Conservation (phyloP, 2,888 invertebrate species). For the Fabriciana adippe region DNA sequence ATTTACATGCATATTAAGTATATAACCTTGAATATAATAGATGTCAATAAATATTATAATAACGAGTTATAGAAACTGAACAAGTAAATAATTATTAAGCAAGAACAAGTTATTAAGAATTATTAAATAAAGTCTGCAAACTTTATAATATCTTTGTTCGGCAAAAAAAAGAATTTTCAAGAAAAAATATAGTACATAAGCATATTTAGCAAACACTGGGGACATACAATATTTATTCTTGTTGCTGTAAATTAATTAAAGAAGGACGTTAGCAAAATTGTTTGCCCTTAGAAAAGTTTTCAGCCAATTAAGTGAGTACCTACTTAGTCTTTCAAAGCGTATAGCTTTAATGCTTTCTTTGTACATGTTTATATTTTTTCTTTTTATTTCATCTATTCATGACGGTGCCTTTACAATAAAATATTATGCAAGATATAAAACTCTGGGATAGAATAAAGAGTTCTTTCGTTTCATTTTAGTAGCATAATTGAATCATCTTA, state of each 20-base stretch:
- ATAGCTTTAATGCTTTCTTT: slow-evolving; percentile 16
- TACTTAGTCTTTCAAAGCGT: slow-evolving; percentile 18
- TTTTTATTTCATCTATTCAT: slow-evolving; percentile 5
- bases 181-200: no score
- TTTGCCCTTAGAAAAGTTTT: slow-evolving; percentile 12
- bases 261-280: slow-evolving; percentile 4
- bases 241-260: slow-evolving; percentile 12
- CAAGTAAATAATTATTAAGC: background rate
- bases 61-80: background rate
- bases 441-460: background rate
- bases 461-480: background rate
- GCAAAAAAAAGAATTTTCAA: no score
- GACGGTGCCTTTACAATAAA: slow-evolving; percentile 1
- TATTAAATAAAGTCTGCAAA: no score
- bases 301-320: slow-evolving; percentile 25
- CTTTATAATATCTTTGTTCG: no score
- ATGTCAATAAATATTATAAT: background rate
- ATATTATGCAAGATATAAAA: slow-evolving; percentile 10
- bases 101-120: background rate
- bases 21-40: background rate
- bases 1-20: background rate
- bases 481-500: slow-evolving; percentile 25
- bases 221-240: slow-evolving; percentile 4
- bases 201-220: background rate
- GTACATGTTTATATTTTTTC: slow-evolving; percentile 13